Conservation (phyloP, 2,797 vertebrate genomes). For the Tarsius wallacei region DNA sequence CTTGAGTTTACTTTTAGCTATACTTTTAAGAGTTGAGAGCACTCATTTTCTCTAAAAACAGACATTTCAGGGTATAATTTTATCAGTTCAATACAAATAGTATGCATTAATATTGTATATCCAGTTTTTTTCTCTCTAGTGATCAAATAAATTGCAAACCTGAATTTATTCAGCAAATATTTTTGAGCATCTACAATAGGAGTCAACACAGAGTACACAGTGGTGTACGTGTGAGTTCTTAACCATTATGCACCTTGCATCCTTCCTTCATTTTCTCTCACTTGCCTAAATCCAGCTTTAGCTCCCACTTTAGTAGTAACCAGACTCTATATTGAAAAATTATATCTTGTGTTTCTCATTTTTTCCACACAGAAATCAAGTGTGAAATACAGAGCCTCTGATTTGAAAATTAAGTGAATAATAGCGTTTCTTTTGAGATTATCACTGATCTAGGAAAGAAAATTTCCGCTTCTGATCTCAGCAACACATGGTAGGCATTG, state of each 20-base stretch:
- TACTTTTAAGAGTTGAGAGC: not conserved
- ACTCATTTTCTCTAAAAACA: not conserved
- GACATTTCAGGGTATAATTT: not conserved
- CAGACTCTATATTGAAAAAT: not conserved
- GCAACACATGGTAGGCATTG: not conserved
- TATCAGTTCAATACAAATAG: not conserved
- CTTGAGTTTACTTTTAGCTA: not conserved
- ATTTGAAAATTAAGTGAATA: not conserved
- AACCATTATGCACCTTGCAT: accelerated
- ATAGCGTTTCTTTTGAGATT: not conserved
- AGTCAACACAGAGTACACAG: accelerated
- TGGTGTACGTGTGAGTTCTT: accelerated
- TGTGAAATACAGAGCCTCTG: not conserved
- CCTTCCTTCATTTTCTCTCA: not conserved
- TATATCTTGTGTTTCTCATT: not conserved
- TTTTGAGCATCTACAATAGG: not conserved
- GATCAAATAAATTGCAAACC: not conserved
- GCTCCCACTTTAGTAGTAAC: not conserved
- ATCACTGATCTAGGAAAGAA: not conserved
- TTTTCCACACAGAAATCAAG: not conserved
- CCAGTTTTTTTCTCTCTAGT: not conserved
- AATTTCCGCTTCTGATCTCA: not conserved
- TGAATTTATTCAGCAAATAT: not conserved
- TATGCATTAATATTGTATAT: not conserved
- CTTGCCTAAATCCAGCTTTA: not conserved